Evolutionary conservation across 1,140 invertebrate species (phyloP).

Genomic region (Drosophila arawakana): DNA sequence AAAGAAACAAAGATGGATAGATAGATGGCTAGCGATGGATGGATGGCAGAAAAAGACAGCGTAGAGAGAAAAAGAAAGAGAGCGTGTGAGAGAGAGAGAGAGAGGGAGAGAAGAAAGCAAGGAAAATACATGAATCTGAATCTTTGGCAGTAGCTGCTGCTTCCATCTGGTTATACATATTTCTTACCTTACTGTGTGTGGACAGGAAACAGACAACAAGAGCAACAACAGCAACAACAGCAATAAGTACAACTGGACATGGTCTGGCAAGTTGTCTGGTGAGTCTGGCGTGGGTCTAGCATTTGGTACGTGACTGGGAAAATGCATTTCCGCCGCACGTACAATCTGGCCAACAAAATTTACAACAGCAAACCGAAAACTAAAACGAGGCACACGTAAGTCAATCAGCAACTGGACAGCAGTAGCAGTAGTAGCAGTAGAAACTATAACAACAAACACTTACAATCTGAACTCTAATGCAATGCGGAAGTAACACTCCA

Average conservation of each 20-base stretch:
- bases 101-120: not conserved
- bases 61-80: not conserved
- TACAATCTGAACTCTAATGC: conserved; percentile 72
- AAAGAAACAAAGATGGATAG: conserved; percentile 29
- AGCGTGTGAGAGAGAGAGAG: conserved; percentile 18
- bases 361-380: conserved; percentile 66
- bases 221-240: too few relatives aligned
- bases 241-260: conserved; percentile 15
- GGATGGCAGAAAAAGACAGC: conserved; percentile 1
- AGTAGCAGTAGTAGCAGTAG: conserved; percentile 19
- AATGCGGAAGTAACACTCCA: conserved; percentile 81
- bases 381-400: conserved; percentile 77
- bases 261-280: conserved; percentile 31
- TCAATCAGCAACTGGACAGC: conserved; percentile 72
- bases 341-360: conserved; percentile 54
- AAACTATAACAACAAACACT: conserved; percentile 18
- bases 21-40: not conserved
- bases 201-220: conserved; percentile 16
- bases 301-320: conserved; percentile 71
- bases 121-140: conserved; percentile 41
- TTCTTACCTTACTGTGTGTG: conserved; percentile 54
- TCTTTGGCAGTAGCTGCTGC: conserved; percentile 46
- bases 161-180: conserved; percentile 50
- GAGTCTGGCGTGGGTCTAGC: conserved; percentile 52
- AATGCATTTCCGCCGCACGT: conserved; percentile 81